Evolutionary conservation across 2,888 invertebrate genomes (phyloP).

Genomic region (Chelonus formosanus): DNA sequence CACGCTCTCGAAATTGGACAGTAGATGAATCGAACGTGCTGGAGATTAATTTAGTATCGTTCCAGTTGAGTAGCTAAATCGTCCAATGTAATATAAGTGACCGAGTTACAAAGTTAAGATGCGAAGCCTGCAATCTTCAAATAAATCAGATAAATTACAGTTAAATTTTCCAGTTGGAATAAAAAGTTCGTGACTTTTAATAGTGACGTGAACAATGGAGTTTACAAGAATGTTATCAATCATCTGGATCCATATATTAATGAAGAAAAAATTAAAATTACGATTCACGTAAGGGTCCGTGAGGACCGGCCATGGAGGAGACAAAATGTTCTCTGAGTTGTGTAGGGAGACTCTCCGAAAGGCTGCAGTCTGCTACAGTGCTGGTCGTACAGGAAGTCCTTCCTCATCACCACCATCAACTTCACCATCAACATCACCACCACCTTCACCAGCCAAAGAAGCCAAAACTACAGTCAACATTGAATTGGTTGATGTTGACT

Average conservation of each 20-base stretch:
- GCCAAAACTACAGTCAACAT: slow-evolving; percentile 50
- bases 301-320: slow-evolving; percentile 61
- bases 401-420: slow-evolving; percentile 58
- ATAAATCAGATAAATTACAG: too few relatives aligned
- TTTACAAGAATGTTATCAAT: too few relatives aligned
- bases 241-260: too few relatives aligned
- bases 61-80: slow-evolving; percentile 9
- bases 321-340: slow-evolving; percentile 68
- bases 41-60: slow-evolving; percentile 22
- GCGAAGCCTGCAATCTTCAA: neutral
- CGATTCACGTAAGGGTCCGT: slow-evolving; percentile 34
- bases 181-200: too few relatives aligned
- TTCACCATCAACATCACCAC: slow-evolving; percentile 53
- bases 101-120: slow-evolving; percentile 9
- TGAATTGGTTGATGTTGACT: slow-evolving; percentile 57
- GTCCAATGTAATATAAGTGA: slow-evolving; percentile 2
- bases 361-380: slow-evolving; percentile 66
- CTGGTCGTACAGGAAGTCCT: slow-evolving; percentile 61
- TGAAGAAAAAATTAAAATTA: neutral
- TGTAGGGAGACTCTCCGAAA: slow-evolving; percentile 69
- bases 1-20: slow-evolving; percentile 9
- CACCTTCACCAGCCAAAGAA: slow-evolving; percentile 61
- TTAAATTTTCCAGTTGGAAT: too few relatives aligned
- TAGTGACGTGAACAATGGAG: too few relatives aligned
- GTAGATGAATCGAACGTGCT: slow-evolving; percentile 8